phyloP scores from a whole-genome alignment of 2,888 invertebrate genomes.

The Ethmia dodecea region DNA sequence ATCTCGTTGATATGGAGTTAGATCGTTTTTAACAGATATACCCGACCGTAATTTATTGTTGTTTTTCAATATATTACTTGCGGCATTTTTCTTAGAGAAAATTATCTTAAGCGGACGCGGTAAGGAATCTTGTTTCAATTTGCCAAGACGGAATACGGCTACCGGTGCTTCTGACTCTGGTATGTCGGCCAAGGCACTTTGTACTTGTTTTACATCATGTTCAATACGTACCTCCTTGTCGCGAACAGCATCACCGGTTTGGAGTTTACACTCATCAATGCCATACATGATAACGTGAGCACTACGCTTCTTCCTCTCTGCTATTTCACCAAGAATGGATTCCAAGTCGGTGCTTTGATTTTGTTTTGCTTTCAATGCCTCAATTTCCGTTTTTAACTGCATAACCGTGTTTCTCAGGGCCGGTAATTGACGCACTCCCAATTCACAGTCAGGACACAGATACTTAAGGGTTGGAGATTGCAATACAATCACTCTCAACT shows the following conservation, averaged over 20 bases:
- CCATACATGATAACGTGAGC: constrained; percentile 8
- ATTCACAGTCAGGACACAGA: constrained; percentile 9
- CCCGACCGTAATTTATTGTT: constrained; percentile 1
- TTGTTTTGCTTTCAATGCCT: constrained; percentile 1
- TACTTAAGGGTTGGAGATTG: constrained; percentile 9
- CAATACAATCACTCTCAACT: constrained; percentile 4
- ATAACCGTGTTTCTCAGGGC: constrained; percentile 4
- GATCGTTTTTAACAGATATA: constrained; percentile 6
- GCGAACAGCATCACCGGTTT: background rate
- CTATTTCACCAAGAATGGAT: constrained; percentile 2
- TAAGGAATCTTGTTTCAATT: constrained; percentile 3
- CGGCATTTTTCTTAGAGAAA: constrained; percentile 1
- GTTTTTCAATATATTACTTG: constrained; percentile 4
- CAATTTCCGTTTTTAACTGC: constrained; percentile 1
- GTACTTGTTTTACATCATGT: constrained; percentile 7
- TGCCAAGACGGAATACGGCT: constrained; percentile 8
- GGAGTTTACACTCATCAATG: constrained; percentile 4
- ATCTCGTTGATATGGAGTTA: constrained; percentile 8
- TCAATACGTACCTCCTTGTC: constrained; percentile 5
- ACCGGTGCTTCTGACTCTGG: constrained; percentile 1
- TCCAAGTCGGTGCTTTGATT: constrained; percentile 2
- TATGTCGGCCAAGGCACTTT: constrained; percentile 4
- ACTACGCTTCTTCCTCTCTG: constrained; percentile 4
- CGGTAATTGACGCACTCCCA: constrained; percentile 8
- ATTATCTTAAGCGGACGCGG: constrained; percentile 3